These are phyloP conservation scores for Drosophila eohydei DNA, from an alignment of 2,888 invertebrate genomes.

Conservation along the genomic window DNA sequence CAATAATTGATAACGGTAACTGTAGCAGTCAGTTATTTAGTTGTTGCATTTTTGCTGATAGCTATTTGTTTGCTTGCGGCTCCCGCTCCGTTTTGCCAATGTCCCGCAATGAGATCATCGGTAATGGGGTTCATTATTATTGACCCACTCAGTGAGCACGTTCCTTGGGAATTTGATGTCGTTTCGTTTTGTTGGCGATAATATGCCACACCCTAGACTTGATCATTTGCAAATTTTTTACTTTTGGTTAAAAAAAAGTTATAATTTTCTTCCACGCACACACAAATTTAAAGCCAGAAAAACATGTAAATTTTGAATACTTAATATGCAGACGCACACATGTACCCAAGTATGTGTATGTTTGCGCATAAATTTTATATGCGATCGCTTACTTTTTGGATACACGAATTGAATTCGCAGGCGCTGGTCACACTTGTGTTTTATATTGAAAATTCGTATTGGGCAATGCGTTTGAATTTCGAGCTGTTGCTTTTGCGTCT, in stretches of 20 bases:
- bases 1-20: slow-evolving; percentile 17
- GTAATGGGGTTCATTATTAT: slow-evolving; percentile 15
- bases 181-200: background rate
- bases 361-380: background rate
- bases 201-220: slow-evolving; percentile 21
- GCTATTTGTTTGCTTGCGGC: background rate
- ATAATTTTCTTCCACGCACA: background rate
- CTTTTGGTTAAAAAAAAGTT: background rate
- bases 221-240: slow-evolving; percentile 9
- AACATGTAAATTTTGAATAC: slow-evolving; percentile 26
- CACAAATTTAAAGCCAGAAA: background rate
- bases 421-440: slow-evolving; percentile 25
- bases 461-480: slow-evolving; percentile 26
- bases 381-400: slow-evolving; percentile 42
- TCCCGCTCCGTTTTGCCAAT: slow-evolving; percentile 11
- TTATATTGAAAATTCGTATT: slow-evolving; percentile 30
- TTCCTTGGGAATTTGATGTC: slow-evolving; percentile 1
- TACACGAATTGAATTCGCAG: slow-evolving; percentile 30
- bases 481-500: slow-evolving; percentile 56
- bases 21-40: background rate
- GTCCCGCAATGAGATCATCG: slow-evolving; percentile 42
- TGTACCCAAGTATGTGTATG: background rate
- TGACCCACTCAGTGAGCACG: slow-evolving; percentile 10
- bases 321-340: background rate
- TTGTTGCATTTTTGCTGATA: slow-evolving; percentile 12